These are phyloP conservation scores for Diloba caeruleocephala DNA, from an alignment of 2,888 invertebrate species.

Conservation along the genomic window DNA sequence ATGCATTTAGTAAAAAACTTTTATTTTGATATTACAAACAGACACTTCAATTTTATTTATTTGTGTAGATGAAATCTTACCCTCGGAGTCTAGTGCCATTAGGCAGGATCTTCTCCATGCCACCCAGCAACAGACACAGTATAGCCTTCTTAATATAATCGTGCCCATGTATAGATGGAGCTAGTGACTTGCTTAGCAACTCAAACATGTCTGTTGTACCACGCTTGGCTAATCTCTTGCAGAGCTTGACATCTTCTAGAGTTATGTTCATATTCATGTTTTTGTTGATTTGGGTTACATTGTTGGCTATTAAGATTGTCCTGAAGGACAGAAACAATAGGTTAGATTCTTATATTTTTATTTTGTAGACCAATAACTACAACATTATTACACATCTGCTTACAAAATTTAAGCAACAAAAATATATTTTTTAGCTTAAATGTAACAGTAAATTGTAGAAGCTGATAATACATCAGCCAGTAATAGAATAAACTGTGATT, in stretches of 20 bases:
- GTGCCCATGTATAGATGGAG: slow-evolving; percentile 99
- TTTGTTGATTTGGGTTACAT: slow-evolving; percentile 96
- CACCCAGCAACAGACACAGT: slow-evolving; percentile 97
- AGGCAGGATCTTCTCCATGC: slow-evolving; percentile 97
- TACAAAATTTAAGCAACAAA: no score
- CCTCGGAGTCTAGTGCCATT: slow-evolving; percentile 98
- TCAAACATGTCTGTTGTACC: slow-evolving; percentile 95
- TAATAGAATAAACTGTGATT: no score
- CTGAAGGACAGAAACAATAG: slow-evolving; percentile 84
- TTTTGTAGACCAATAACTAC: no score
- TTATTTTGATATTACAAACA: no score
- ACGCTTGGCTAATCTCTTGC: slow-evolving; percentile 93
- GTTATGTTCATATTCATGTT: slow-evolving; percentile 94
- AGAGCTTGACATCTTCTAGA: slow-evolving; percentile 95
- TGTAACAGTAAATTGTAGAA: no score
- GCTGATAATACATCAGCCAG: no score
- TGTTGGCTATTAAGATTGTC: slow-evolving; percentile 97
- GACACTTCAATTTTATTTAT: no score
- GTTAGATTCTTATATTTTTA: neutral
- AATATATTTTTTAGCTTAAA: no score
- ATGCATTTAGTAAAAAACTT: no score
- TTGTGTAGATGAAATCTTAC: slow-evolving; percentile 81
- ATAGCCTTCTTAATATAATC: slow-evolving; percentile 99
- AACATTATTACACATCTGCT: no score
- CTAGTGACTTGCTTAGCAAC: slow-evolving; percentile 96